Evolutionary conservation across 2,797 vertebrate species (phyloP).

Genomic region (Hephaestus fuliginosus): DNA sequence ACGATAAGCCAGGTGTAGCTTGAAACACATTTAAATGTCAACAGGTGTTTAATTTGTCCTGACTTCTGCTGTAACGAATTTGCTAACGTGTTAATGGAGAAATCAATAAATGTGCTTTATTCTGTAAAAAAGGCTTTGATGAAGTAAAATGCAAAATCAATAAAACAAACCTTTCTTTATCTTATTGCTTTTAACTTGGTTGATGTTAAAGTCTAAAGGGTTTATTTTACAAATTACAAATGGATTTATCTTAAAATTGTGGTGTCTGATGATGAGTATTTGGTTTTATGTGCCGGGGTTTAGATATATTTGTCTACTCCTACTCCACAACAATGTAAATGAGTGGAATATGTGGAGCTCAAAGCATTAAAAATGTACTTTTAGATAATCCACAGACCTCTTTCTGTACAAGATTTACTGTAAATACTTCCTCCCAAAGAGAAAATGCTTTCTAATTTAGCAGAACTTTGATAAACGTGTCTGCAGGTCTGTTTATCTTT

Average conservation of each 20-base stretch:
- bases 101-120: slow-evolving; percentile 5
- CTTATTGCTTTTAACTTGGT: background rate
- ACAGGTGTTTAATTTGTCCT: background rate
- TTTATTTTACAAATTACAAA: background rate
- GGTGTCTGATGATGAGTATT: background rate
- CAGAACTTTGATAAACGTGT: background rate
- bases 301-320: background rate
- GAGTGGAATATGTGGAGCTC: background rate
- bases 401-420: background rate
- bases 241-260: background rate
- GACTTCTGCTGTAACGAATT: background rate
- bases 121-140: slow-evolving; percentile 14
- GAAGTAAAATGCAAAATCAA: background rate
- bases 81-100: background rate
- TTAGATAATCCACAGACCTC: background rate
- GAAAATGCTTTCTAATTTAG: background rate
- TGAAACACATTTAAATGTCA: background rate
- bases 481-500: background rate
- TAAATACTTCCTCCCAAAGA: background rate
- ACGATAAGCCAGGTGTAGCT: background rate
- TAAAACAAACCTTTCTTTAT: background rate
- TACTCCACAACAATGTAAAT: background rate
- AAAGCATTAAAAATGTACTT: background rate
- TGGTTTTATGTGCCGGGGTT: too few relatives aligned
- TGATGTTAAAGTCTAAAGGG: background rate